Percentiles rank a stretch among this genome's conserved stretches.
These are phyloP conservation scores for Habroteleia sp. DNA, from an alignment of 2,888 invertebrate species.

Conservation along the genomic window DNA sequence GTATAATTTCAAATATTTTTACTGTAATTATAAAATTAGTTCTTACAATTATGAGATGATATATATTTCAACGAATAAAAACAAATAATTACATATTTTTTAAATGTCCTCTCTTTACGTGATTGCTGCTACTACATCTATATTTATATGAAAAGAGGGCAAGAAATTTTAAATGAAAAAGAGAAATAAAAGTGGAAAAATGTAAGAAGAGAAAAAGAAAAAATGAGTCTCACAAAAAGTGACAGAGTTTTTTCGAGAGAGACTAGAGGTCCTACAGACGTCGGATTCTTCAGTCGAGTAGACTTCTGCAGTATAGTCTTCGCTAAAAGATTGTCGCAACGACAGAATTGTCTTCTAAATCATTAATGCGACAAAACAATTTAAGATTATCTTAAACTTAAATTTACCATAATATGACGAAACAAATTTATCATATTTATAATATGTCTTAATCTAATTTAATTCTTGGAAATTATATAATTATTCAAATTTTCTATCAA, in stretches of 20 bases:
- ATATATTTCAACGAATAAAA: too few species aligned
- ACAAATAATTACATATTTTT: too few species aligned
- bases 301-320: slow-evolving; percentile 21
- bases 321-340: slow-evolving; percentile 44
- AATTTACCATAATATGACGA: too few species aligned
- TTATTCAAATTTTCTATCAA: too few species aligned
- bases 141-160: slow-evolving; percentile 11
- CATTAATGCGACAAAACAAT: slow-evolving; percentile 22
- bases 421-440: too few species aligned
- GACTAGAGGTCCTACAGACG: slow-evolving; percentile 62
- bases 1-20: too few species aligned
- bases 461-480: too few species aligned
- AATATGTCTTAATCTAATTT: too few species aligned
- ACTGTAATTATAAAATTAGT: too few species aligned
- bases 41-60: too few species aligned
- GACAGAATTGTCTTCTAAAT: slow-evolving; percentile 38
- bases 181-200: slow-evolving; percentile 15
- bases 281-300: slow-evolving; percentile 59
- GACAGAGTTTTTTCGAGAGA: slow-evolving; percentile 43
- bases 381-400: too few species aligned
- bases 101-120: too few species aligned
- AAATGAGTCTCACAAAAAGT: slow-evolving; percentile 53
- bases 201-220: slow-evolving; percentile 16
- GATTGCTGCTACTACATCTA: neutral
- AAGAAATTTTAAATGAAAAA: slow-evolving; percentile 12